Evolutionary conservation across 2,797 vertebrate species (phyloP).

Genomic region (Hapalemur alaotrensis): DNA sequence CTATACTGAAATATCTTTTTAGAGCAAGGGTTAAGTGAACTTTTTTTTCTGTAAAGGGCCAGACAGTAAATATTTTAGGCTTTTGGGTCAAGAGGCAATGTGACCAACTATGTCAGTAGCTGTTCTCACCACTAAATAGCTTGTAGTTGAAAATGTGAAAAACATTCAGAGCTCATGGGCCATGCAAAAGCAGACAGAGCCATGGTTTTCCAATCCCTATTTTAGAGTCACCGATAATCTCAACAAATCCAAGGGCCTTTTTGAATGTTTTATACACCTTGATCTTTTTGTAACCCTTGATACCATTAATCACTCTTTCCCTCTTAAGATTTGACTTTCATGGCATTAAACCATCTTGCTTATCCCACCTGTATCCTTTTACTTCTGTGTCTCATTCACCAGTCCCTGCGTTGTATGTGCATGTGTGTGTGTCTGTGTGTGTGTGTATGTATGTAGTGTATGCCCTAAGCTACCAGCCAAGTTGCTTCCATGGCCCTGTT

Average conservation of each 20-base stretch:
- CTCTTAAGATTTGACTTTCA: background rate
- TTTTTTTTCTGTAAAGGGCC: background rate
- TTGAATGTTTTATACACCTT: background rate
- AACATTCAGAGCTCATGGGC: background rate
- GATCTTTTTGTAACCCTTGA: background rate
- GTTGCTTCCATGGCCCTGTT: background rate
- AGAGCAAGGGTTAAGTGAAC: background rate
- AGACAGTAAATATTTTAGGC: background rate
- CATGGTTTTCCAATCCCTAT: background rate
- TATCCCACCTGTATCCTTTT: background rate
- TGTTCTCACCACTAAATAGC: background rate
- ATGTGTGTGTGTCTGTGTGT: background rate
- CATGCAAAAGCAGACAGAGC: background rate
- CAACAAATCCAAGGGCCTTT: background rate
- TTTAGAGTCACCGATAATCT: background rate
- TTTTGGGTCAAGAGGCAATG: background rate
- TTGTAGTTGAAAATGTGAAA: background rate
- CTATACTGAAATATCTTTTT: background rate
- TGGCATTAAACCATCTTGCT: background rate
- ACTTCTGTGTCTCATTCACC: background rate
- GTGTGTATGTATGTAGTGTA: background rate
- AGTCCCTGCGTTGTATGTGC: background rate
- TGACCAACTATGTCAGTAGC: background rate
- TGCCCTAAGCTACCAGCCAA: background rate
- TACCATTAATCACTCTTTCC: background rate